Evolutionary conservation across 2,113 vertebrate species (phyloP).

Genomic region (Paramormyrops kingsleyae): DNA sequence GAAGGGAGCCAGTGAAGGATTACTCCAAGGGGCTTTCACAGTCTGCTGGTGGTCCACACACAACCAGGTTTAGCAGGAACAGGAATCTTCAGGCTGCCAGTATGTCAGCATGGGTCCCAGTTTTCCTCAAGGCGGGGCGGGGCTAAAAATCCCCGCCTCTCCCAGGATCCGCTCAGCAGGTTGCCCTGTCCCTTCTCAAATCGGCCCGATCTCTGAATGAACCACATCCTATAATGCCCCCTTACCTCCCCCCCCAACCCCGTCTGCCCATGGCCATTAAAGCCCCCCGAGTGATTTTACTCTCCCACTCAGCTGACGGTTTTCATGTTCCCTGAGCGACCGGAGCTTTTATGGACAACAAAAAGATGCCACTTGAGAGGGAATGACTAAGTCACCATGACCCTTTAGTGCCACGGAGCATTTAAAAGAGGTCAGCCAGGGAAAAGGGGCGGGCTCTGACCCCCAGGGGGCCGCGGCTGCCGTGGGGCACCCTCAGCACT

Average conservation of each 20-base stretch:
- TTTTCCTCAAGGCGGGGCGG: not conserved
- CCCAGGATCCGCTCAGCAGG: not conserved
- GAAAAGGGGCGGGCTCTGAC: not conserved
- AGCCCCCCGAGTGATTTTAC: not conserved
- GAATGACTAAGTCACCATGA: not conserved
- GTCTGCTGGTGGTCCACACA: not conserved
- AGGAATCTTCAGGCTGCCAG: not conserved
- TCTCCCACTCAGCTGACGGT: not conserved
- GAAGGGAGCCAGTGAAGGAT: constrained; percentile 11
- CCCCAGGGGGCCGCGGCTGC: not conserved
- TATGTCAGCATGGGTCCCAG: not conserved
- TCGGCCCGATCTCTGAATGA: not conserved
- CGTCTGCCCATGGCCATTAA: not conserved
- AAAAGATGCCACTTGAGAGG: not conserved
- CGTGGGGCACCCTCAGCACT: not conserved
- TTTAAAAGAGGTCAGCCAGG: not conserved
- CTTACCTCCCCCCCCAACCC: not conserved
- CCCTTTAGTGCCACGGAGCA: not conserved
- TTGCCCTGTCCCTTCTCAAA: not conserved
- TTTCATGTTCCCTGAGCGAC: not conserved
- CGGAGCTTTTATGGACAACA: not conserved
- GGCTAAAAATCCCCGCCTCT: not conserved
- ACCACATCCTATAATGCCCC: not conserved
- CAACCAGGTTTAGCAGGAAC: not conserved
- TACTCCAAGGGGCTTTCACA: not conserved